Evolutionary conservation across 2,888 invertebrate genomes (phyloP).

Genomic region (Sturmia bella): DNA sequence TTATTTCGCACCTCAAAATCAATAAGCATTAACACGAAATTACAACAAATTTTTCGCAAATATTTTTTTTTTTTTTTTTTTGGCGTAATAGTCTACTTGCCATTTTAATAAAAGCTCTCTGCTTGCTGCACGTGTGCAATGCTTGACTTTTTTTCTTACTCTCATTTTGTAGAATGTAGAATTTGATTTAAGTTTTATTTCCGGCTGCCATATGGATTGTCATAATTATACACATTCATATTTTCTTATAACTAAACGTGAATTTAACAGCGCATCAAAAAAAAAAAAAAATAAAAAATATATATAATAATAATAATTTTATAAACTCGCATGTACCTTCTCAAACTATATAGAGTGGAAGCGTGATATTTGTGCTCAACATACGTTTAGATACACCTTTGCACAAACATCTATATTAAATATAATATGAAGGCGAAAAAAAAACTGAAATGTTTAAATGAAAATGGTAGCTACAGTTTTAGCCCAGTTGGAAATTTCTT

Average conservation of each 20-base stretch:
- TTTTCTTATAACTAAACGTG: neutral
- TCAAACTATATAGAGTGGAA: constrained; percentile 32
- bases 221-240: constrained; percentile 21
- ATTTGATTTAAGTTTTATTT: constrained; percentile 80
- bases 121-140: constrained; percentile 12
- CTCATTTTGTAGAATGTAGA: constrained; percentile 70
- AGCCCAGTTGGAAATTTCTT: constrained; percentile 19
- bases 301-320: neutral
- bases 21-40: neutral
- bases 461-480: constrained; percentile 1
- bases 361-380: constrained; percentile 16
- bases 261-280: too few relatives aligned
- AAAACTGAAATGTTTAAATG: constrained; percentile 33
- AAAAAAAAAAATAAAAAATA: too few relatives aligned
- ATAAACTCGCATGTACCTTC: constrained; percentile 2
- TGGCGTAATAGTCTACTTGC: neutral
- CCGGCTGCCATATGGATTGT: constrained; percentile 77
- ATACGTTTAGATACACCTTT: constrained; percentile 23
- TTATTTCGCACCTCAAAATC: constrained; percentile 3
- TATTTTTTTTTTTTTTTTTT: neutral
- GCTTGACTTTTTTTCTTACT: neutral
- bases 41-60: constrained; percentile 1
- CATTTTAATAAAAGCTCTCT: constrained; percentile 2
- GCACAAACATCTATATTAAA: constrained; percentile 1
- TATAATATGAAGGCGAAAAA: constrained; percentile 52